Base-by-base conservation (phyloP, 1,140 invertebrate genomes). In the Chionoecetes opilio region DNA sequence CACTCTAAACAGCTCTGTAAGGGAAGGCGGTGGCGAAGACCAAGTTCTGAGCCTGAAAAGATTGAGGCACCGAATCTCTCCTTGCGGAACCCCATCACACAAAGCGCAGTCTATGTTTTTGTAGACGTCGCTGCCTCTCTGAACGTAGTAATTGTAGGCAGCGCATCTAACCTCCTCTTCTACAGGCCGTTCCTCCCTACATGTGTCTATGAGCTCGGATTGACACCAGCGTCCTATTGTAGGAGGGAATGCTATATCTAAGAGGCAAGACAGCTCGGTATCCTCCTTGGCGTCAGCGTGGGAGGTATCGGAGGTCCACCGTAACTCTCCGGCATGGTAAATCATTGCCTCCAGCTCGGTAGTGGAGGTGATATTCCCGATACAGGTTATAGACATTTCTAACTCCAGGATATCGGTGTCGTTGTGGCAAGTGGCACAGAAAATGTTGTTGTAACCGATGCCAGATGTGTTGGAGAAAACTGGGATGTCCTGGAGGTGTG, bases 71-170 rank as follows among this genome's bases (percentile, higher is more conserved):
- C 29, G 2, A n/a, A 96, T 92, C 6, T 92, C 37, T 6, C 34
- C 91, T 35, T 91, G 82, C 31, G 53, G 35, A 3, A 86, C 93
- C 11, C 75, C 75, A 84, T 96, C 95, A 32, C 95, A 96, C 35
- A 95, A 9, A 32, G 96, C 96, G 82, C 96, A 96, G 32, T 96
- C 88, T n/a, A 34, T 91, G 91, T 96, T 96, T 35, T 96, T 95
- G 41, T 94, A 96, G 21, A 75, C 26, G 26, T 3, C 94, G 26
- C 17, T 38, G 0, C 63, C 29, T 3, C 46, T 41, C 9, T 94
- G n/a, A 2, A 94, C 90, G 75, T 95, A 95, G 34, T 87, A 93
- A 38, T 91, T 95, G 26, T 91, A 93, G 2, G 87, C 93, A 11
- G 89, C 38, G 75, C 95, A 95, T 31, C 84, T 32, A 31, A n/a